Conservation (phyloP, 2,797 vertebrate species). For the Clarias platycephalus region DNA sequence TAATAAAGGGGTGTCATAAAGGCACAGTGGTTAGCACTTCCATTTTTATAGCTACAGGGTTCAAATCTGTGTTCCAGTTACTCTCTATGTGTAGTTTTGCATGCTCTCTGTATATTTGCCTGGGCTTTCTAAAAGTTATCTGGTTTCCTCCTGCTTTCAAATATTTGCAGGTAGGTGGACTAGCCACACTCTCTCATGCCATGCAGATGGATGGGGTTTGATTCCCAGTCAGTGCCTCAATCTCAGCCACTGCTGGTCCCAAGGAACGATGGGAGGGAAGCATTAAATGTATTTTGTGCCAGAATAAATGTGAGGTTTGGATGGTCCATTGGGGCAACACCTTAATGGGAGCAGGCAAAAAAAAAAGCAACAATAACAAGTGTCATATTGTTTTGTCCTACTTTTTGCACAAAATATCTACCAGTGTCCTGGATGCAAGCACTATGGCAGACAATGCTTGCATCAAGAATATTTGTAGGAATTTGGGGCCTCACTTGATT, state of each 20-base stretch:
- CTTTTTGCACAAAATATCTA: not conserved
- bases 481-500: not conserved
- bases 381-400: slow-evolving; percentile 4
- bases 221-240: no score
- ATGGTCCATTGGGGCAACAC: no score
- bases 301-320: no score
- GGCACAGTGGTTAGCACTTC: not conserved
- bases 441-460: not conserved
- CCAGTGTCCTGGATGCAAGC: not conserved
- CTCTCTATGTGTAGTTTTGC: not conserved
- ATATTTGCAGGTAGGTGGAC: not conserved
- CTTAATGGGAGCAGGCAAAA: no score
- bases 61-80: not conserved
- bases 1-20: not conserved
- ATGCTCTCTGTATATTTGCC: not conserved
- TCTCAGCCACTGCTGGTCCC: no score
- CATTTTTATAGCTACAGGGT: not conserved
- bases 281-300: no score
- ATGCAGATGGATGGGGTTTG: no score
- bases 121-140: not conserved
- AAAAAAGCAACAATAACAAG: not conserved
- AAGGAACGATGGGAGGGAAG: no score
- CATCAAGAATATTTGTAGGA: not conserved
- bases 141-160: not conserved
- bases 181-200: no score